These are phyloP conservation scores for Phrynosoma platyrhinos DNA, from an alignment of 2,113 vertebrate species.

Conservation along the genomic window DNA sequence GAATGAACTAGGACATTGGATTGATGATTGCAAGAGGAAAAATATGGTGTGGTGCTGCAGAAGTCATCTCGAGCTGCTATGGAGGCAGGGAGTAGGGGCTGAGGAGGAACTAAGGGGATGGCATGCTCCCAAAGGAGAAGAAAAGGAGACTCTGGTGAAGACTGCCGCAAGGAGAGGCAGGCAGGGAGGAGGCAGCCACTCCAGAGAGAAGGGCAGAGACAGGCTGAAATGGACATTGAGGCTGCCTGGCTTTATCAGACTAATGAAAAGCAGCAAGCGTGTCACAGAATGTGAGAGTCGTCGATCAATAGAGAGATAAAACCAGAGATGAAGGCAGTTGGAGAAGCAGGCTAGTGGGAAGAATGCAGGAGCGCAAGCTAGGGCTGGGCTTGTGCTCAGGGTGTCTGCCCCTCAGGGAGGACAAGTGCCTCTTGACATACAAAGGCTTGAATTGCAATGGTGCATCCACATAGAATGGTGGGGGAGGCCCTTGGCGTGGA, in stretches of 20 bases:
- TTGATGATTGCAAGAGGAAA: background rate
- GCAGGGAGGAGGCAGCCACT: background rate
- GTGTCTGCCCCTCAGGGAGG: background rate
- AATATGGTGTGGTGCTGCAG: background rate
- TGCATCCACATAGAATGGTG: background rate
- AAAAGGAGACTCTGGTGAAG: background rate
- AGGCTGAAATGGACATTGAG: slow-evolving; percentile 10
- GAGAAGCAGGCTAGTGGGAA: slow-evolving; percentile 29
- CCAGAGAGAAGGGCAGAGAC: background rate
- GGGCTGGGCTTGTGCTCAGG: background rate
- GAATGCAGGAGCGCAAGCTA: slow-evolving; percentile 39
- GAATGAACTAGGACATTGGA: background rate
- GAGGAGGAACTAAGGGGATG: background rate
- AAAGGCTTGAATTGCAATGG: background rate
- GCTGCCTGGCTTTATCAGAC: slow-evolving; percentile 64
- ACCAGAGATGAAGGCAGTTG: slow-evolving; percentile 55
- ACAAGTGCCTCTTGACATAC: background rate
- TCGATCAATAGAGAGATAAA: slow-evolving; percentile 75
- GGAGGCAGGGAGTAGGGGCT: too few relatives aligned
- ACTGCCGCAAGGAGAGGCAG: background rate
- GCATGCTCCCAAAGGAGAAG: background rate
- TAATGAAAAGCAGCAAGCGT: slow-evolving; percentile 74
- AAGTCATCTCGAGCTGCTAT: background rate
- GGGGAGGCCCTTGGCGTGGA: background rate
- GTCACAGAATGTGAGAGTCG: slow-evolving; percentile 69